Percentiles rank a stretch among this genome's conserved stretches.
Evolutionary conservation across 37 sponge, comb jelly and placozoan species (phyloP).

Genomic region (Cladorhizidae sp.): DNA sequence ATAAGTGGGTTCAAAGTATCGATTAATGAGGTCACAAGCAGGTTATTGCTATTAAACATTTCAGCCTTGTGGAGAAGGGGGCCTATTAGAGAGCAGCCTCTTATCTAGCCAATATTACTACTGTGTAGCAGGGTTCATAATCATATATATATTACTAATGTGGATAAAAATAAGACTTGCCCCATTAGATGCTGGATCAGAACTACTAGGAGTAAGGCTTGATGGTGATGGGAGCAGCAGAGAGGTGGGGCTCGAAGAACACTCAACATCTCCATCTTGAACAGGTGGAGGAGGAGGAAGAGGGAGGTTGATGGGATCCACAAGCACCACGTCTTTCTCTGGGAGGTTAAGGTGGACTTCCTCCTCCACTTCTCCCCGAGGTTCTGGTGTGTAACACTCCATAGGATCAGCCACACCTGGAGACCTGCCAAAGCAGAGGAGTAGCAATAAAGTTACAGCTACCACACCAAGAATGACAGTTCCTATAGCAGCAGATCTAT

Average conservation of each 20-base stretch:
- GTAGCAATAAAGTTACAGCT: too few relatives aligned
- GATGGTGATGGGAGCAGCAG: background rate
- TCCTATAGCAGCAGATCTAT: too few relatives aligned
- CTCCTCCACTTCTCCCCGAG: slow-evolving; percentile 10
- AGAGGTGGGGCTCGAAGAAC: background rate
- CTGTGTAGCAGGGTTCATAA: too few relatives aligned
- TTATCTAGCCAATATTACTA: too few relatives aligned
- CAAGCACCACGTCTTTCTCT: slow-evolving; percentile 1
- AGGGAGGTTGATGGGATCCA: slow-evolving; percentile 2
- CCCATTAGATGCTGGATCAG: background rate
- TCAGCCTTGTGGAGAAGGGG: too few relatives aligned
- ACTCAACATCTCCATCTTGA: background rate
- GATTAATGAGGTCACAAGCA: too few relatives aligned
- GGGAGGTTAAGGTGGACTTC: slow-evolving; percentile 4
- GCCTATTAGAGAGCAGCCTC: too few relatives aligned
- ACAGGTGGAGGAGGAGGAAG: background rate
- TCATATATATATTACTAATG: too few relatives aligned
- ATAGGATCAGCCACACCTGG: slow-evolving; percentile 25
- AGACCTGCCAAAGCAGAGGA: background rate
- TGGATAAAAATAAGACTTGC: too few relatives aligned
- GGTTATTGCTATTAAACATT: too few relatives aligned
- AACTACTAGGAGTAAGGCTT: background rate
- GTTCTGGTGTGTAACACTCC: slow-evolving; percentile 23
- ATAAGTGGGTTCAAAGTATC: too few relatives aligned
- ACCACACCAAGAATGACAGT: too few relatives aligned